Percentiles rank a stretch among this genome's conserved stretches.
phyloP scores from a whole-genome alignment of 35 echinoderm and acorn worm species.

The Eucidaris tribuloides region DNA sequence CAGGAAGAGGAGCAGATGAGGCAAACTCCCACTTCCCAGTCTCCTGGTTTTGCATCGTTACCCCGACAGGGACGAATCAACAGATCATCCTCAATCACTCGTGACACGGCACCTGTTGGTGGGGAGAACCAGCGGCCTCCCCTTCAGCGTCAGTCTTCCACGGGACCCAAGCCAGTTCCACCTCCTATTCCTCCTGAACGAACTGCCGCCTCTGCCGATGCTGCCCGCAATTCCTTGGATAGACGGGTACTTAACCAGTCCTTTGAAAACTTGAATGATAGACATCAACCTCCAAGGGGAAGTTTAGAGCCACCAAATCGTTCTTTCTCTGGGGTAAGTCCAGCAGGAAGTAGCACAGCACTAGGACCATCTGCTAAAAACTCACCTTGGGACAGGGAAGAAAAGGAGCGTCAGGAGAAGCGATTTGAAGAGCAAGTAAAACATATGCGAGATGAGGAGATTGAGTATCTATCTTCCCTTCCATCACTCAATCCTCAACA shows the following conservation, averaged over 20 bases:
- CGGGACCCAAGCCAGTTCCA: constrained; percentile 69
- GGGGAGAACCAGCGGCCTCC: constrained; percentile 53
- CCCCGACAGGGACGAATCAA: constrained; percentile 81
- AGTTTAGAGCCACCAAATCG: background rate
- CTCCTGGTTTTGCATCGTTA: constrained; percentile 68
- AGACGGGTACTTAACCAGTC: background rate
- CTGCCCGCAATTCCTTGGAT: background rate
- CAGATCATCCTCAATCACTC: constrained; percentile 49
- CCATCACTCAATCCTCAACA: constrained; percentile 64
- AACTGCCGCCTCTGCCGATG: constrained; percentile 8
- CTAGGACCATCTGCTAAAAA: background rate
- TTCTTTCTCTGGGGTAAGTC: background rate
- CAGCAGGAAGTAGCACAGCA: background rate
- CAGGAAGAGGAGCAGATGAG: constrained; percentile 9
- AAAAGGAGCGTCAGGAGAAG: constrained; percentile 62
- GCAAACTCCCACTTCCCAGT: background rate
- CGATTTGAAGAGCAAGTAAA: constrained; percentile 59
- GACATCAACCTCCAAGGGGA: background rate
- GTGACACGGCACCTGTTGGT: constrained; percentile 1
- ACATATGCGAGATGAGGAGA: constrained; percentile 49
- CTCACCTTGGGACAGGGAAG: constrained; percentile 81
- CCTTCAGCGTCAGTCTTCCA: constrained; percentile 59
- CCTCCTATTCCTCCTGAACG: constrained; percentile 52
- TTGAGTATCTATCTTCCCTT: constrained; percentile 53
- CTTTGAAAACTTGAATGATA: background rate